These are phyloP conservation scores for Cetonia aurata DNA, from an alignment of 2,888 invertebrate species.

Conservation along the genomic window DNA sequence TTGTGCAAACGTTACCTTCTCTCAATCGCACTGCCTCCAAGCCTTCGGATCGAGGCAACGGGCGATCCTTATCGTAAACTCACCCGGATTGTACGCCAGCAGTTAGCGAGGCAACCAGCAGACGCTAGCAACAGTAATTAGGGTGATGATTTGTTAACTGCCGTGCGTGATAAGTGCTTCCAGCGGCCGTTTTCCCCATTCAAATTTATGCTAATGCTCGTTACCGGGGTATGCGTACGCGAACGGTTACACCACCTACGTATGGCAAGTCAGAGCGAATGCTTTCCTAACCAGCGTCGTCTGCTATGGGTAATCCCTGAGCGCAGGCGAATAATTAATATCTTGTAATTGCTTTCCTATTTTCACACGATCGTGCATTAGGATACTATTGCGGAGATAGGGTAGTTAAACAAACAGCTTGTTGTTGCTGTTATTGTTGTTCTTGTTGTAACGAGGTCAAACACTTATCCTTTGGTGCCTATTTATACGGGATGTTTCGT, in stretches of 20 bases:
- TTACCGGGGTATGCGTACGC: neutral
- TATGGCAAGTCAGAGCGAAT: neutral
- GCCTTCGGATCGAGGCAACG: neutral
- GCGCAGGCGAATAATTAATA: conserved; percentile 7
- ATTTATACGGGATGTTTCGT: no score
- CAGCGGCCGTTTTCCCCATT: conserved; percentile 28
- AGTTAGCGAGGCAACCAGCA: neutral
- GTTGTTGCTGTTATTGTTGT: no score
- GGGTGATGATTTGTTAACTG: conserved; percentile 42
- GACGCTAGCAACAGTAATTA: conserved; percentile 36
- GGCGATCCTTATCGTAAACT: conserved; percentile 6
- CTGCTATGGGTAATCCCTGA: neutral
- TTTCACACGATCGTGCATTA: neutral
- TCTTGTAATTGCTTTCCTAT: neutral
- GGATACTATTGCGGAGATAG: no score
- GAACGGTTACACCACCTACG: neutral
- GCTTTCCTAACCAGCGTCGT: no score
- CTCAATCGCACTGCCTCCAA: no score
- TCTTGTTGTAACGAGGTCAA: no score
- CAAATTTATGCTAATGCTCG: conserved; percentile 40
- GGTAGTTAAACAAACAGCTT: no score
- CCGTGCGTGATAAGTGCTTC: conserved; percentile 30
- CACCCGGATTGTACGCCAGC: neutral
- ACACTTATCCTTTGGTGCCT: no score
- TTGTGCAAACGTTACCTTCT: no score